Percentiles rank a stretch among this genome's conserved stretches.
These are phyloP conservation scores for Porites evermanni DNA, from an alignment of 92 coral and sea anemone genomes.

Conservation along the genomic window DNA sequence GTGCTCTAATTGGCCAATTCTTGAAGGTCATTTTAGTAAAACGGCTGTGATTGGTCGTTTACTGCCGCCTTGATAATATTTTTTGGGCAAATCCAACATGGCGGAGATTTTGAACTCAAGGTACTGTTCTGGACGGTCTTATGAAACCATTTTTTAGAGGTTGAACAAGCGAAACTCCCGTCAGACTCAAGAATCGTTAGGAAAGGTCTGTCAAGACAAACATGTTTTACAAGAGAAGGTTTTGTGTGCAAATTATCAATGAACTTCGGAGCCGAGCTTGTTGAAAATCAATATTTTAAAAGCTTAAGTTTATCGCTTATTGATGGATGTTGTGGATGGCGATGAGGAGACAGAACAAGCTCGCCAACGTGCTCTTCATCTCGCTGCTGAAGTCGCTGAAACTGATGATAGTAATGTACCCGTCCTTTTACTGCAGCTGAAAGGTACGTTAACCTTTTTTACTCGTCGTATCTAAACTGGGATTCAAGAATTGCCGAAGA, in stretches of 20 bases:
- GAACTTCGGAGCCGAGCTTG: not conserved
- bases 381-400: conserved; percentile 98
- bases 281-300: too few relatives aligned
- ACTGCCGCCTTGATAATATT: not conserved
- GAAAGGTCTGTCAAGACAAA: not conserved
- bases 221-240: conserved; percentile 7
- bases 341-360: conserved; percentile 70
- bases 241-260: not conserved
- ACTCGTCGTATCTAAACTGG: too few relatives aligned
- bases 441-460: conserved; percentile 64
- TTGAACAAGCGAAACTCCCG: not conserved
- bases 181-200: too few relatives aligned
- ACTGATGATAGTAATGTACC: conserved; percentile 94
- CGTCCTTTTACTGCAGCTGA: conserved; percentile 77
- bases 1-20: conserved; percentile 19
- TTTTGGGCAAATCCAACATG: not conserved
- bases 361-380: conserved; percentile 84
- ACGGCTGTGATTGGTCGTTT: conserved; percentile 18
- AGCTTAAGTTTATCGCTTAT: not conserved
- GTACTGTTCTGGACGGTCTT: not conserved
- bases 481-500: too few relatives aligned
- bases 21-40: not conserved
- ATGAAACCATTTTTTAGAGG: not conserved
- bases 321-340: conserved; percentile 78
- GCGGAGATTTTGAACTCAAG: conserved; percentile 51